Conservation (phyloP, 2,113 vertebrate genomes). For the Pungitius pungitius region DNA sequence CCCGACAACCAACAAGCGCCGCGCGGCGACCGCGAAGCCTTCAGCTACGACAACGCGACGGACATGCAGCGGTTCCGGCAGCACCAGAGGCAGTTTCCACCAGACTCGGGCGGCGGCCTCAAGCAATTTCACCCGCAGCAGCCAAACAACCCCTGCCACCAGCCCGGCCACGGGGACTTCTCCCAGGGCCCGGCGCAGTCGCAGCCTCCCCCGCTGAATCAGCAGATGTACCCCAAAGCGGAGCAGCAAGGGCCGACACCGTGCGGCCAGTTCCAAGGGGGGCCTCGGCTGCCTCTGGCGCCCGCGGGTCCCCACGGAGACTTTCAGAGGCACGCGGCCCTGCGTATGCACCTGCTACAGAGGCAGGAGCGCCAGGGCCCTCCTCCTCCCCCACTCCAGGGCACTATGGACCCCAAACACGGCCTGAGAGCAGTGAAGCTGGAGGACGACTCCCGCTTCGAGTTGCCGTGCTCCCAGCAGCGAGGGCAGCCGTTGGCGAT, state of each 20-base stretch:
- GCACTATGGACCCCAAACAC: slow-evolving; percentile 71
- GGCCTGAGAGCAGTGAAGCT: slow-evolving; percentile 81
- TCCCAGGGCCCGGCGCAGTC: slow-evolving; percentile 77
- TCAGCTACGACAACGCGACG: slow-evolving; percentile 72
- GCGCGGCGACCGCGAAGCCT: slow-evolving; percentile 70
- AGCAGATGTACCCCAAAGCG: slow-evolving; percentile 74
- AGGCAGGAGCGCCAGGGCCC: slow-evolving; percentile 87
- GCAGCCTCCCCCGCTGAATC: slow-evolving; percentile 68
- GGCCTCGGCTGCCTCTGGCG: slow-evolving; percentile 79
- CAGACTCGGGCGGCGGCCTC: slow-evolving; percentile 76
- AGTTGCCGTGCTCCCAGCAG: slow-evolving; percentile 70
- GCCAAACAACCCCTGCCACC: slow-evolving; percentile 77
- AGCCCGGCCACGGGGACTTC: slow-evolving; percentile 65
- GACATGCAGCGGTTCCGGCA: slow-evolving; percentile 76
- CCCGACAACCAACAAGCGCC: slow-evolving; percentile 74
- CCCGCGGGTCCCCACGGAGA: slow-evolving; percentile 73
- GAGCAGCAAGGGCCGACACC: slow-evolving; percentile 71
- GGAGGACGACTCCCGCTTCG: slow-evolving; percentile 82
- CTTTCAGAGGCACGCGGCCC: slow-evolving; percentile 87
- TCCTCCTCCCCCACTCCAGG: slow-evolving; percentile 75
- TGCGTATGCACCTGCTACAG: slow-evolving; percentile 90
- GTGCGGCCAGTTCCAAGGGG: slow-evolving; percentile 72
- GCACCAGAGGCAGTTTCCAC: slow-evolving; percentile 79
- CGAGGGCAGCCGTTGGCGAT: slow-evolving; percentile 61
- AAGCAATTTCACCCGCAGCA: slow-evolving; percentile 81